These are phyloP conservation scores for Gryllus longicercus DNA, from an alignment of 2,888 invertebrate genomes.

Conservation along the genomic window DNA sequence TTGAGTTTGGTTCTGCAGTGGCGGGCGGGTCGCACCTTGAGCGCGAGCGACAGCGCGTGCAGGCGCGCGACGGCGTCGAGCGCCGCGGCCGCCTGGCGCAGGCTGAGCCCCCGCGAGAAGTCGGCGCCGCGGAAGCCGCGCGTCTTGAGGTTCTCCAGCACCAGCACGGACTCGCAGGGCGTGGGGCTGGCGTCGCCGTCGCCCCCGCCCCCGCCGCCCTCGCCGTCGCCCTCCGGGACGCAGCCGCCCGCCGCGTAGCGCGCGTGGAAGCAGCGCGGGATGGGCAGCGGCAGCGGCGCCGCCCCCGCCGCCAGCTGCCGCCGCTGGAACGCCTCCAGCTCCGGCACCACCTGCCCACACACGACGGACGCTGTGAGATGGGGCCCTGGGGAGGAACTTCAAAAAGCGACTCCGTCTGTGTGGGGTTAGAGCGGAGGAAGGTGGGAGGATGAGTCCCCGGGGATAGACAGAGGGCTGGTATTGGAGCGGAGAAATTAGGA, in stretches of 20 bases:
- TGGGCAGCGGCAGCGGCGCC: constrained; percentile 57
- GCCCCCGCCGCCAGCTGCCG: constrained; percentile 48
- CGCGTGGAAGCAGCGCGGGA: constrained; percentile 68
- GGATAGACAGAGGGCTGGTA: too few species aligned
- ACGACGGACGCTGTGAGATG: too few species aligned
- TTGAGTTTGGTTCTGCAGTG: not conserved
- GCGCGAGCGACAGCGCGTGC: constrained; percentile 67
- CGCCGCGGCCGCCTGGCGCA: constrained; percentile 64
- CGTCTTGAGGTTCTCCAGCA: constrained; percentile 66
- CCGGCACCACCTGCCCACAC: constrained; percentile 59
- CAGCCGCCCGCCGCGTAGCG: constrained; percentile 52
- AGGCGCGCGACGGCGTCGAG: constrained; percentile 67
- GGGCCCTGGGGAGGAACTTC: too few species aligned
- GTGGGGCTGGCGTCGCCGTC: constrained; percentile 46
- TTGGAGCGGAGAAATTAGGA: too few species aligned
- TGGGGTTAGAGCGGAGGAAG: too few species aligned
- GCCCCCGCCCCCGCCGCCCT: constrained; percentile 45
- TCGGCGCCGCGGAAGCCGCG: constrained; percentile 63
- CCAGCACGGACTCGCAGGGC: constrained; percentile 64
- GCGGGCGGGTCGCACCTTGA: constrained; percentile 50
- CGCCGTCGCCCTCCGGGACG: not conserved
- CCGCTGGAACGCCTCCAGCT: constrained; percentile 60
- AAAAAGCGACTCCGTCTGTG: too few species aligned
- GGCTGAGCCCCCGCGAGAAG: constrained; percentile 65
- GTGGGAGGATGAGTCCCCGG: too few species aligned